Conservation (phyloP, 2,888 invertebrate species). For the Melanotus villosus region DNA sequence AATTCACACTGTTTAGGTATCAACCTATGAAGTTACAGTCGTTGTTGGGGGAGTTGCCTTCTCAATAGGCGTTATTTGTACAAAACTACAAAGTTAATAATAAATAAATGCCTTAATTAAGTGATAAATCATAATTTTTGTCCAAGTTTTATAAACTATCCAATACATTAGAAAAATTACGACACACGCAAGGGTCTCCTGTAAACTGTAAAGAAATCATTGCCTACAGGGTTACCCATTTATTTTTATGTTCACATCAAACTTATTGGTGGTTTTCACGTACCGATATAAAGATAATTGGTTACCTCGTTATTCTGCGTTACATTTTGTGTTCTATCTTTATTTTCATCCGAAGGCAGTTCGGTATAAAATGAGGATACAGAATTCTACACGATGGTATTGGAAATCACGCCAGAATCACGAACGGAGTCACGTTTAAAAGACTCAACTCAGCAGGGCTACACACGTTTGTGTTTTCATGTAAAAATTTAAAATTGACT, state of each 20-base stretch:
- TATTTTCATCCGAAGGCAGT: neutral
- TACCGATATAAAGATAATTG: constrained; percentile 51
- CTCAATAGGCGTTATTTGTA: no score
- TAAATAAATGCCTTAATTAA: no score
- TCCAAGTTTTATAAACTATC: neutral
- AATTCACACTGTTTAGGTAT: no score
- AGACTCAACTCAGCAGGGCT: constrained; percentile 51
- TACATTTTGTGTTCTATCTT: neutral
- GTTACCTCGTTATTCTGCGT: neutral
- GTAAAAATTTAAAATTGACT: constrained; percentile 51
- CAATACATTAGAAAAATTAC: neutral
- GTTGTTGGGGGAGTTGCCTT: no score
- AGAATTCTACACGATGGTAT: neutral
- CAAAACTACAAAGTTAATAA: no score
- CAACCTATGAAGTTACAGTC: no score
- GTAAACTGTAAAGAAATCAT: constrained; percentile 21
- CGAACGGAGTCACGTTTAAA: constrained; percentile 52
- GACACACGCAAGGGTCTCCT: constrained; percentile 12
- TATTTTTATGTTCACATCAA: constrained; percentile 42
- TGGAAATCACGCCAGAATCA: neutral
- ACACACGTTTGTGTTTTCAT: constrained; percentile 50
- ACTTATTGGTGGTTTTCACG: constrained; percentile 47
- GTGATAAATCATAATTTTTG: no score
- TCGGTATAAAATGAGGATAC: neutral
- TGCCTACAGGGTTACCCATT: constrained; percentile 32